phyloP scores from a whole-genome alignment of 2,888 invertebrate genomes.

The Epinotia brunnichana region DNA sequence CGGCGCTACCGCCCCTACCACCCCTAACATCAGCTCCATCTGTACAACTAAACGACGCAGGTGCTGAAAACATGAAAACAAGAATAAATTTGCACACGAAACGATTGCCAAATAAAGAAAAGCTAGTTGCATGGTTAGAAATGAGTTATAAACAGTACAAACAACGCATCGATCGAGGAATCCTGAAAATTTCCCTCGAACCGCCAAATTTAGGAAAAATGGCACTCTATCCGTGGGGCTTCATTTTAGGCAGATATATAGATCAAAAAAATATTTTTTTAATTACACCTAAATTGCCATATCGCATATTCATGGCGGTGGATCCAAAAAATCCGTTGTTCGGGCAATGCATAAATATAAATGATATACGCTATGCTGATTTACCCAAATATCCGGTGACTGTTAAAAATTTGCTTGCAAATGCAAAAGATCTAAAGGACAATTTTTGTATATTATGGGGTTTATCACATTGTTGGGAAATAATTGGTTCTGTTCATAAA shows the following conservation, averaged over 20 bases:
- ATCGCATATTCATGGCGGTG: slow-evolving; percentile 71
- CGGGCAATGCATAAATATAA: slow-evolving; percentile 68
- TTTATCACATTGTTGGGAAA: slow-evolving; percentile 73
- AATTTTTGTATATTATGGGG: slow-evolving; percentile 75
- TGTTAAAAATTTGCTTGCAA: slow-evolving; percentile 70
- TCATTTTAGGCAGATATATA: slow-evolving; percentile 69
- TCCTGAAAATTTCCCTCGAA: slow-evolving; percentile 57
- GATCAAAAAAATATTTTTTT: slow-evolving; percentile 70
- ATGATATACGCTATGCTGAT: slow-evolving; percentile 66
- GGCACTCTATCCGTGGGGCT: slow-evolving; percentile 69
- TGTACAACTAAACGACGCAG: not conserved
- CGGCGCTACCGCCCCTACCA: slow-evolving; percentile 1
- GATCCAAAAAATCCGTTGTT: slow-evolving; percentile 60
- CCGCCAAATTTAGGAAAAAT: slow-evolving; percentile 66
- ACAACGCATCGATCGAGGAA: slow-evolving; percentile 57
- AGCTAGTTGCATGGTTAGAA: slow-evolving; percentile 70
- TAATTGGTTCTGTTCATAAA: slow-evolving; percentile 71
- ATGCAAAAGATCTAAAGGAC: slow-evolving; percentile 64
- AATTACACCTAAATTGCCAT: slow-evolving; percentile 63
- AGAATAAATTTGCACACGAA: slow-evolving; percentile 40
- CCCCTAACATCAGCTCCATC: slow-evolving; percentile 20
- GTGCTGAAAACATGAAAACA: not conserved
- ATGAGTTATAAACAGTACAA: slow-evolving; percentile 68
- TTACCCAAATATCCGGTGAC: slow-evolving; percentile 68
- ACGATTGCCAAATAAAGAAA: slow-evolving; percentile 53